A percentile compares a stretch with the other conserved stretches of the same genome.
Conservation (phyloP, 1,140 invertebrate species). For the Littorina saxatilis region DNA sequence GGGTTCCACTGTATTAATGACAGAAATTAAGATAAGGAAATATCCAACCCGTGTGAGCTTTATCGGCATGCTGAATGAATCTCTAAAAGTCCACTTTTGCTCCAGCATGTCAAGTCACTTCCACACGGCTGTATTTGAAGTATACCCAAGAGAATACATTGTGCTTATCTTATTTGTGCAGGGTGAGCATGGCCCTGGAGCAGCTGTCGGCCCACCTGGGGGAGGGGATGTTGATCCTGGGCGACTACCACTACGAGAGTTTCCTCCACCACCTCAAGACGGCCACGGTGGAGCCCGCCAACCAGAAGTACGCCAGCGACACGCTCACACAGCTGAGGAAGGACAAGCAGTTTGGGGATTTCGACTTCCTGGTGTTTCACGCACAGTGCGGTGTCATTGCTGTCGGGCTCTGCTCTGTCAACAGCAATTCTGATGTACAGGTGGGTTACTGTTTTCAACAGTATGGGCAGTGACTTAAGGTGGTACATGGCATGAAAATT, state of each 20-base stretch:
- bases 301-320: background rate
- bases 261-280: conserved; percentile 16
- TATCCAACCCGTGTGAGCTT: too few species aligned
- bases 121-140: too few species aligned
- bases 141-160: too few species aligned
- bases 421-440: conserved; percentile 34
- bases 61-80: too few species aligned
- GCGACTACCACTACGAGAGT: conserved; percentile 33
- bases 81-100: too few species aligned
- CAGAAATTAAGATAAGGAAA: too few species aligned
- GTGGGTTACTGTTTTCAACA: background rate
- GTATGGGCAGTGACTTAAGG: too few species aligned
- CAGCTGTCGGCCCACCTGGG: background rate
- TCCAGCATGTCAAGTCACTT: too few species aligned
- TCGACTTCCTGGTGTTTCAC: conserved; percentile 27
- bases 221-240: conserved; percentile 23
- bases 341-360: conserved; percentile 33
- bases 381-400: background rate
- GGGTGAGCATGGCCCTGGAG: conserved; percentile 14
- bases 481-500: too few species aligned
- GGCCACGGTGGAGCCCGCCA: background rate
- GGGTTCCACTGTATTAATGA: too few species aligned
- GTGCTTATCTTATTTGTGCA: too few species aligned
- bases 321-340: background rate
- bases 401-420: conserved; percentile 21